Evolutionary conservation across 2,888 invertebrate genomes (phyloP).

Genomic region (Mesoligia furuncula): DNA sequence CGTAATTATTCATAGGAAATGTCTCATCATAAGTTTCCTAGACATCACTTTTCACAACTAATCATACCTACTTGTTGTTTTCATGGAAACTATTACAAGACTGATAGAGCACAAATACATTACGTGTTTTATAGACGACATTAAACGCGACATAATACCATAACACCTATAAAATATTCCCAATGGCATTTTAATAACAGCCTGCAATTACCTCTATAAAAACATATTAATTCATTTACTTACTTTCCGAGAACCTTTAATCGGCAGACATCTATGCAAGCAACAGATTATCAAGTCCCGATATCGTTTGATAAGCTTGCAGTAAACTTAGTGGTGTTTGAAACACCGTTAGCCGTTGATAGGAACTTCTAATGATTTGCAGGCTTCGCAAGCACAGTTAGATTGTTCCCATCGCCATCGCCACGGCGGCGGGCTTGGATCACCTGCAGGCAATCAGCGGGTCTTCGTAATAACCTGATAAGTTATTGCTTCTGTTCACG

Average conservation of each 20-base stretch:
- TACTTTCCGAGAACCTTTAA: constrained; percentile 53
- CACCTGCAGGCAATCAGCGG: constrained; percentile 64
- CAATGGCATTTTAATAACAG: constrained; percentile 46
- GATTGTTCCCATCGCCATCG: constrained; percentile 73
- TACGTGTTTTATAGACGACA: constrained; percentile 15
- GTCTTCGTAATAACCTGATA: constrained; percentile 61
- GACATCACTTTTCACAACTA: background rate
- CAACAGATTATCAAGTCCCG: constrained; percentile 66
- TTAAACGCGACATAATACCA: background rate
- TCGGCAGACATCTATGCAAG: constrained; percentile 51
- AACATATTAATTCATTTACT: constrained; percentile 31
- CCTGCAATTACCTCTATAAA: constrained; percentile 28
- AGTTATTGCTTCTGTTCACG: constrained; percentile 64
- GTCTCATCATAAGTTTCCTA: background rate
- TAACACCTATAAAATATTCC: constrained; percentile 20
- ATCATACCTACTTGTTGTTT: background rate
- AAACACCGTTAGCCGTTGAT: constrained; percentile 84
- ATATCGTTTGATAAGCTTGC: constrained; percentile 72
- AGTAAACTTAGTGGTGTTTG: constrained; percentile 76
- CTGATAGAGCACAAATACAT: background rate
- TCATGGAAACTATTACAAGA: background rate
- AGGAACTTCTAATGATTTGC: constrained; percentile 80
- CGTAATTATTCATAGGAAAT: background rate
- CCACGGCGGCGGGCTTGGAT: constrained; percentile 60
- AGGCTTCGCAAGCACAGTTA: constrained; percentile 84